Evolutionary conservation across 1,140 invertebrate genomes (phyloP).

Genomic region (Drosophila gunungcola): DNA sequence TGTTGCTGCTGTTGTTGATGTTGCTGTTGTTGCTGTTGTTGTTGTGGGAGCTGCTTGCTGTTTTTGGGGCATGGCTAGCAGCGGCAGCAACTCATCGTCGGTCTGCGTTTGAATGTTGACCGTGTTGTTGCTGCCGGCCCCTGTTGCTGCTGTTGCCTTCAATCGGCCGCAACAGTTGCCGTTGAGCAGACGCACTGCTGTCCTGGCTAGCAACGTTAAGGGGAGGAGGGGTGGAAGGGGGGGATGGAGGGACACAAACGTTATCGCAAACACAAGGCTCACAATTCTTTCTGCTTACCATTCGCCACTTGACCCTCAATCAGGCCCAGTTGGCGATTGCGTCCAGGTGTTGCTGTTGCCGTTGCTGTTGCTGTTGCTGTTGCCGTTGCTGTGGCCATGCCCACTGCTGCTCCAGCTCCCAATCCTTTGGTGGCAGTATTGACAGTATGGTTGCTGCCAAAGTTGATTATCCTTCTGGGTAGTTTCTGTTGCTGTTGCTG

Average conservation of each 20-base stretch:
- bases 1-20: conserved; percentile 20
- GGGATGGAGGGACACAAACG: conserved; percentile 35
- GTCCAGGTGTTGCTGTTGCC: conserved; percentile 8
- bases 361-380: neutral
- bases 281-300: conserved; percentile 72
- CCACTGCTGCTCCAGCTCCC: conserved; percentile 22
- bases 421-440: conserved; percentile 41
- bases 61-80: conserved; percentile 30
- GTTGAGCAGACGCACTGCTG: conserved; percentile 58
- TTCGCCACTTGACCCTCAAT: conserved; percentile 44
- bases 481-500: conserved; percentile 62
- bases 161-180: conserved; percentile 51
- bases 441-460: conserved; percentile 44
- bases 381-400: conserved; percentile 28
- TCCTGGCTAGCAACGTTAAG: conserved; percentile 31
- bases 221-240: conserved; percentile 14
- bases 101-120: conserved; percentile 77
- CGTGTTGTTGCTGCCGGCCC: conserved; percentile 46
- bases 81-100: conserved; percentile 58
- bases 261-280: conserved; percentile 51
- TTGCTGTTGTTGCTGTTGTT: neutral
- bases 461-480: conserved; percentile 68
- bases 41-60: conserved; percentile 6
- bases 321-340: conserved; percentile 20
- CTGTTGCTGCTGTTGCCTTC: conserved; percentile 17